Evolutionary conservation across 2,113 vertebrate species (phyloP), one percentile per base, ranked within the genome.

Genomic region (Emberiza fucata): DNA sequence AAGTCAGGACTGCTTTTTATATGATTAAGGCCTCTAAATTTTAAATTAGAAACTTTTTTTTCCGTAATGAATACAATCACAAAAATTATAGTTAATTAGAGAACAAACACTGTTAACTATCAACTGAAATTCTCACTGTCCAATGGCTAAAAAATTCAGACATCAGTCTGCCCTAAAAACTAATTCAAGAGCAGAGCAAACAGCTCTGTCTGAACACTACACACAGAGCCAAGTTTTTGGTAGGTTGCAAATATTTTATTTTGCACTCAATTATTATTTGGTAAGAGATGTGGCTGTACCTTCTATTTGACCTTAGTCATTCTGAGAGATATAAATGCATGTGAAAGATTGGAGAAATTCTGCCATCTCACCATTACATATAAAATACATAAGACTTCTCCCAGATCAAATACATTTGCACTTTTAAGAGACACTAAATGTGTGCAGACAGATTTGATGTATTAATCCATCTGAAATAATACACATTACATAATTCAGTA

Each of bases 401-500:
- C 53, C n/a, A 94, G 94, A 95, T 95, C 68, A 91, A 87, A 94
- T 93, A 91, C 70, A 90, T 96, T 92, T 88, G 83, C 31, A 81
- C 77, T 86, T 90, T 94, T 95, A 81, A 94, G 88, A 95, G 71
- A 72, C 50, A 94, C 64, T 81, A 92, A 97, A 96, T 92, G 66
- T 75, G 78, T 73, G 56, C 69, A 92, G 88, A 94, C 87, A 94
- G 81, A 70, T 92, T 95, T 96, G 94, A 98, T 96, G 92, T 97
- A 97, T 97, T 97, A 97, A 94, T 95, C 83, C 79, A 93, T 95
- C 81, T 88, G 84, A 97, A 97, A 95, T 54, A 96, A 94, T 59
- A 63, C 37, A 75, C 3, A 5, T 88, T 69, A 86, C 53, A 95
- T 95, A 95, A 96, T 76, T 97, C 94, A 95, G 70, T 91, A 98